Conservation (phyloP, 2,797 vertebrate species). For the Cetoscarus ocellatus region DNA sequence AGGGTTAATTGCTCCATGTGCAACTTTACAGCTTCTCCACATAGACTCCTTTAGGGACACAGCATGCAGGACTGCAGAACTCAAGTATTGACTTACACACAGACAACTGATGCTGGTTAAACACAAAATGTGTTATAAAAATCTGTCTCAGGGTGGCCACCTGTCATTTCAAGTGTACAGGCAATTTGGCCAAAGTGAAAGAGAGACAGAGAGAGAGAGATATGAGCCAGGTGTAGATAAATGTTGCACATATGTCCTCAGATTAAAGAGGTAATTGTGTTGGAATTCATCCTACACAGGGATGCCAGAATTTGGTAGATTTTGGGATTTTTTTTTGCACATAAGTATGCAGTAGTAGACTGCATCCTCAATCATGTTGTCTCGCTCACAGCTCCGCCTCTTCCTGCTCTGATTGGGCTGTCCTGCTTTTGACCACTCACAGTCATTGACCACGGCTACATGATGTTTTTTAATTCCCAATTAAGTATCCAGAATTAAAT, state of each 20-base stretch:
- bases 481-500: too few species aligned
- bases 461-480: too few species aligned
- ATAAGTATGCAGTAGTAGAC: constrained; percentile 5
- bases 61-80: constrained; percentile 47
- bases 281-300: constrained; percentile 20
- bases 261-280: constrained; percentile 54
- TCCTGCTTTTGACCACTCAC: too few species aligned
- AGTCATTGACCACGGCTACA: too few species aligned
- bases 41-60: constrained; percentile 50
- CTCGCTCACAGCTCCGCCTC: neutral
- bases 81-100: constrained; percentile 36
- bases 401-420: too few species aligned
- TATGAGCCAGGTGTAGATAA: constrained; percentile 71
- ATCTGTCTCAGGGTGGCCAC: constrained; percentile 71
- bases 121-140: constrained; percentile 68
- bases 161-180: constrained; percentile 74
- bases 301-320: constrained; percentile 21
- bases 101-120: constrained; percentile 62
- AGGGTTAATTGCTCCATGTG: neutral
- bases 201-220: constrained; percentile 42
- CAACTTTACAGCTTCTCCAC: constrained; percentile 10
- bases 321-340: constrained; percentile 13
- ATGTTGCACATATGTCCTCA: constrained; percentile 71
- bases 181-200: constrained; percentile 39
- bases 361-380: neutral